Evolutionary conservation across 1,140 invertebrate species (phyloP).

Genomic region (Oscheius sp.): DNA sequence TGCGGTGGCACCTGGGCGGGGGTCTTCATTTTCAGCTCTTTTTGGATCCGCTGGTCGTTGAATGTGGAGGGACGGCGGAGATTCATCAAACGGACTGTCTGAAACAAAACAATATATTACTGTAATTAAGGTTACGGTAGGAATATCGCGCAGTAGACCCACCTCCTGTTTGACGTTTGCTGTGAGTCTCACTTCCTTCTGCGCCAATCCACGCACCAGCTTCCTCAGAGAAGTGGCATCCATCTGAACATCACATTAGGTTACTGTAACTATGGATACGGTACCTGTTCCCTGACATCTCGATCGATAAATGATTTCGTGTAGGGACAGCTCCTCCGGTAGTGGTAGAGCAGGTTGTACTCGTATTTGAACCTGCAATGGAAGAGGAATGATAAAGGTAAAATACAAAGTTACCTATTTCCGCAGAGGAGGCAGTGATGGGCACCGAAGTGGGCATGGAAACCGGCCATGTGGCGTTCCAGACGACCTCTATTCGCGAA

Average conservation of each 20-base stretch:
- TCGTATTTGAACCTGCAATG: constrained; percentile 52
- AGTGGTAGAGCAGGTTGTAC: constrained; percentile 57
- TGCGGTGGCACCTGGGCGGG: neutral
- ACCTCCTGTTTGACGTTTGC: neutral
- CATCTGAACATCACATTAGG: too few species aligned
- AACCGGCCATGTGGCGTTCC: constrained; percentile 53
- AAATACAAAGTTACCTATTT: constrained; percentile 31
- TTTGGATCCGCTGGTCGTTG: too few species aligned
- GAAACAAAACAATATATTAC: too few species aligned
- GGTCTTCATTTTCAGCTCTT: too few species aligned
- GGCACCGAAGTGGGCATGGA: constrained; percentile 47
- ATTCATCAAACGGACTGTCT: too few species aligned
- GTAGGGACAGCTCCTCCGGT: constrained; percentile 52
- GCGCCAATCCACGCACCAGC: constrained; percentile 12
- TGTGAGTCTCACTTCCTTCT: neutral
- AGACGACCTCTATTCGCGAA: constrained; percentile 38
- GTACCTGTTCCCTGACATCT: constrained; percentile 49
- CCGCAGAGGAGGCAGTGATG: constrained; percentile 56
- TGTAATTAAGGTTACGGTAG: too few species aligned
- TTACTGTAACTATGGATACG: too few species aligned
- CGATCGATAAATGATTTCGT: constrained; percentile 46
- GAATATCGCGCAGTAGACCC: neutral
- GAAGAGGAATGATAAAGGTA: neutral
- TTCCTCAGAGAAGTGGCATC: constrained; percentile 31
- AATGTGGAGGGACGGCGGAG: too few species aligned